Percentiles rank a stretch among this genome's conserved stretches.
These are phyloP conservation scores for Odontesthes bonariensis DNA, from an alignment of 2,113 vertebrate genomes.

Conservation along the genomic window DNA sequence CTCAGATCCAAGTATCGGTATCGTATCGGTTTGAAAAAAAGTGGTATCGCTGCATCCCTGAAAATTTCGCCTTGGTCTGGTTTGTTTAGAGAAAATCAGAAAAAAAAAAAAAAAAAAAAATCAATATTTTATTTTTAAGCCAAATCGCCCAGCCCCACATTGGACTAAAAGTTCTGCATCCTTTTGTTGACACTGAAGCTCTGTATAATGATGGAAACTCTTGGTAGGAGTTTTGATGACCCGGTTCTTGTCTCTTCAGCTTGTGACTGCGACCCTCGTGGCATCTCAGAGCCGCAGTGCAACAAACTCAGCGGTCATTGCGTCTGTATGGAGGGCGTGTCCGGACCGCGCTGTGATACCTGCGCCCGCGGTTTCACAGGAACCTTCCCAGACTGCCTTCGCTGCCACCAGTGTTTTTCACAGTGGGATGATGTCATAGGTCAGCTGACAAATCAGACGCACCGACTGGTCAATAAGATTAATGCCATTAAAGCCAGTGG, in stretches of 20 bases:
- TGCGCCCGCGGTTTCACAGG: conserved; percentile 94
- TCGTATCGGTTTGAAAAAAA: no score
- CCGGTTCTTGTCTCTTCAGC: conserved; percentile 73
- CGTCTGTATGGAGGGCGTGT: conserved; percentile 89
- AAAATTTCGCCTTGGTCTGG: no score
- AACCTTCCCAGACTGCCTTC: conserved; percentile 89
- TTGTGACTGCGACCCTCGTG: conserved; percentile 92
- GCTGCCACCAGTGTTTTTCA: conserved; percentile 94
- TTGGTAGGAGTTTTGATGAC: not conserved
- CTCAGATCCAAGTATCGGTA: no score
- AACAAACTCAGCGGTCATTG: conserved; percentile 89
- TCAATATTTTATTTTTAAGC: no score
- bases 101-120: no score
- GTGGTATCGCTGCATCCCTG: no score
- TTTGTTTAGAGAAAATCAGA: no score
- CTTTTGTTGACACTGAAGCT: no score
- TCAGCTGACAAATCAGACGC: conserved; percentile 91
- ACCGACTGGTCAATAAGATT: conserved; percentile 89
- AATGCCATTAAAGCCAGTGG: conserved; percentile 90
- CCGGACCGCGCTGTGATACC: conserved; percentile 87
- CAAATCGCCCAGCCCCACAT: no score
- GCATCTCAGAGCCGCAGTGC: conserved; percentile 89
- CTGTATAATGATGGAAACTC: no score
- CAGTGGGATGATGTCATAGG: conserved; percentile 90
- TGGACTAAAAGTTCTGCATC: no score